phyloP scores from a whole-genome alignment of 2,113 vertebrate species.

The Plecotus auritus region DNA sequence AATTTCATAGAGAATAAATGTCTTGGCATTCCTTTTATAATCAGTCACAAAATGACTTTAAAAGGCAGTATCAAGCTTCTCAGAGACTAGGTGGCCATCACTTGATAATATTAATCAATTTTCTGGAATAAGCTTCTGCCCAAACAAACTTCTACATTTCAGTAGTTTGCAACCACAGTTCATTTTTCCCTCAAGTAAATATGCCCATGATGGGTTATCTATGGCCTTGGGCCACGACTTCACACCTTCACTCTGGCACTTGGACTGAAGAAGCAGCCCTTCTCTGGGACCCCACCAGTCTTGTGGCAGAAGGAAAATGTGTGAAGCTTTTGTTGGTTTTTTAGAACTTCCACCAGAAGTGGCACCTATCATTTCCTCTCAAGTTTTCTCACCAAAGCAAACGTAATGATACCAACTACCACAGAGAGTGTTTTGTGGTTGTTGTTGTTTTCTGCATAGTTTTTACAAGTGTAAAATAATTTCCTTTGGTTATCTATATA shows the following conservation, averaged over 20 bases:
- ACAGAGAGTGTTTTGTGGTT: not conserved
- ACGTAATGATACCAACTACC: not conserved
- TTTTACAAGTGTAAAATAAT: not conserved
- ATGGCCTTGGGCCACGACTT: rapidly evolving
- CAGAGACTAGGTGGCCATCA: not conserved
- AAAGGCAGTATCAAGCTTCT: not conserved
- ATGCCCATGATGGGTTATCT: rapidly evolving
- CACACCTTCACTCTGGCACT: not conserved
- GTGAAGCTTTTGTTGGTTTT: not conserved
- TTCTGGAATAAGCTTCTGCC: not conserved
- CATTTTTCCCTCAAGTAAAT: not conserved
- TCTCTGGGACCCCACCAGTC: not conserved
- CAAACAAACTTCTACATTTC: not conserved
- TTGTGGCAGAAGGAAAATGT: not conserved
- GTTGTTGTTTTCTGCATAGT: not conserved
- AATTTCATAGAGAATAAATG: not conserved
- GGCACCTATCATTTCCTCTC: not conserved
- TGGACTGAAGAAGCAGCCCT: not conserved
- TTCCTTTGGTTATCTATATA: not conserved
- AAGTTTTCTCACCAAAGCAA: not conserved
- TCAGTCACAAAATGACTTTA: not conserved
- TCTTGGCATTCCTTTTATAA: not conserved
- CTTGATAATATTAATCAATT: not conserved
- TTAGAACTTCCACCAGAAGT: not conserved
- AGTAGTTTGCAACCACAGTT: not conserved